Evolutionary conservation across 2,113 vertebrate species (phyloP), one percentile per base, ranked within the genome.

Genomic region (Tetrao urogallus): DNA sequence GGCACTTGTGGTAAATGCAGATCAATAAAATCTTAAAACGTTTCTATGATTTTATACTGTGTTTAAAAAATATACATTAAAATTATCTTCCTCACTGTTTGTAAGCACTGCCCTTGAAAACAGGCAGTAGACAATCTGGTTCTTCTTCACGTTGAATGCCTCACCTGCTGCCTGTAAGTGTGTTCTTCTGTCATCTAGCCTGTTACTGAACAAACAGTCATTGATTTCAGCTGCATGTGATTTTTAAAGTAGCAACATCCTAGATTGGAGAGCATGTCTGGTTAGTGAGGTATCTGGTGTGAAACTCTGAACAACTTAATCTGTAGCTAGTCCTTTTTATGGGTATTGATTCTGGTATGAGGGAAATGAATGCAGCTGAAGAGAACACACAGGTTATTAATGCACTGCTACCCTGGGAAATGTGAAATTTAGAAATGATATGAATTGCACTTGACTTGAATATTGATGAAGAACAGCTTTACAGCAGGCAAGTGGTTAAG

Each of bases 141-240:
- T 96, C 94, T 89, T 98, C 97, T 97, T 93, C 94, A 97, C 95
- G 96, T 76, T 93, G 95, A 97, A 97, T 86, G 64, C 81, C 90
- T 97, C 75, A 85, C 96, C 96, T 96, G 95, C 97, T 97, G 93
- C 95, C 97, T 97, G 96, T 95, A 97, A 97, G 97, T 28, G 58
- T 96, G 95, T 90, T 94, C 70, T 95, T 61, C 81, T 96, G 89
- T 90, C 84, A 89, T 96, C 94, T 93, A 88, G 76, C 74, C 85
- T 94, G 93, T 97, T 97, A 94, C 95, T 94, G 96, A 97, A 97
- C 97, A 97, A 98, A 97, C 92, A 96, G 64, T 50, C 95, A 98
- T 97, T 96, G 97, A 98, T 97, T 97, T 95, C 85, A 94, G 34
- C 69, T 90, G 91, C 43, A 21, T 2, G 4, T 47, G 73, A 17